Conservation (phyloP, 2,113 vertebrate genomes). For the Monopterus albus region DNA sequence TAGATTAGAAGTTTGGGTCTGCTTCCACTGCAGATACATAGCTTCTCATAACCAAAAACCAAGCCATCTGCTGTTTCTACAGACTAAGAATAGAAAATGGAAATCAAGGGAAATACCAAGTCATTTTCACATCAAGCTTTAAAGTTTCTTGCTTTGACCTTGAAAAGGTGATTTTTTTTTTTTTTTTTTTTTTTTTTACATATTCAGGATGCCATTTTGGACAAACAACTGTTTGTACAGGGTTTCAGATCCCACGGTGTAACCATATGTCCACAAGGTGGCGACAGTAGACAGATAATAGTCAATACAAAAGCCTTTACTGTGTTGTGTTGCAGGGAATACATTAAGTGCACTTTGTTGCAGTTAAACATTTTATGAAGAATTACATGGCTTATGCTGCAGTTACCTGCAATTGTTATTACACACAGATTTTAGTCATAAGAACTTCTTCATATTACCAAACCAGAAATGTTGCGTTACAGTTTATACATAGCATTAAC, state of each 20-base stretch:
- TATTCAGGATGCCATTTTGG: too few relatives aligned
- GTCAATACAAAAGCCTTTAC: neutral
- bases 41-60: constrained; percentile 85
- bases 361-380: too few relatives aligned
- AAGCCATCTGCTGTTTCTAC: constrained; percentile 86
- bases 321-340: neutral
- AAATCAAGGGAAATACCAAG: neutral
- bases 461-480: neutral
- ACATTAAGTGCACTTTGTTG: neutral
- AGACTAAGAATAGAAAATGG: constrained; percentile 74
- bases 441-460: neutral
- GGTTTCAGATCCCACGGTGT: too few relatives aligned
- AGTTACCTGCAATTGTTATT: neutral
- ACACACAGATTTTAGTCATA: too few relatives aligned
- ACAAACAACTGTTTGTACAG: too few relatives aligned
- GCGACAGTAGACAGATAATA: constrained; percentile 32
- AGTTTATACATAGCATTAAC: too few relatives aligned
- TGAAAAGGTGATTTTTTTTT: too few relatives aligned
- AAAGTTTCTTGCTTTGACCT: neutral
- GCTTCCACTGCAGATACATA: constrained; percentile 93
- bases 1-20: constrained; percentile 88
- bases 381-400: neutral
- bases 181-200: too few relatives aligned
- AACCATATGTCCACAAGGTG: constrained; percentile 57
- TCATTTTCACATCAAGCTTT: neutral